Conservation (phyloP, 2,888 invertebrate species). For the Drepanosiphum platanoidis region DNA sequence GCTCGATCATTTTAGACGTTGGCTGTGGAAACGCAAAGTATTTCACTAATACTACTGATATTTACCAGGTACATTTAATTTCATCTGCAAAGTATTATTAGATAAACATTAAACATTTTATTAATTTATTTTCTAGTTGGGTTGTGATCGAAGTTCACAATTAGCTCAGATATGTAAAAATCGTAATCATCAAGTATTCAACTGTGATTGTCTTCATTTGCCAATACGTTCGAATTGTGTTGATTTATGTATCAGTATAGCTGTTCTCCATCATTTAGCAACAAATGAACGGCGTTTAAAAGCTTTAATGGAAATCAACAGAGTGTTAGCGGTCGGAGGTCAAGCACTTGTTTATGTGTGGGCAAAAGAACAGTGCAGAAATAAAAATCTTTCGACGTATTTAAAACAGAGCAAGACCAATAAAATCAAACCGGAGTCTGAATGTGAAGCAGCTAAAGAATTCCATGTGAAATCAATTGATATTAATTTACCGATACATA, state of each 20-base stretch:
- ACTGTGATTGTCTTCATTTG: constrained; percentile 80
- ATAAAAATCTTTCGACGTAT: constrained; percentile 76
- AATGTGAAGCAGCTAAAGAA: constrained; percentile 64
- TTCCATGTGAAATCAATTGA: constrained; percentile 68
- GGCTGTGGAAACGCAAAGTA: constrained; percentile 99
- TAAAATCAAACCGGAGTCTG: constrained; percentile 65
- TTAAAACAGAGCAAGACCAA: constrained; percentile 73
- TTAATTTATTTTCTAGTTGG: constrained; percentile 72
- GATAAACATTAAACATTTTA: background rate
- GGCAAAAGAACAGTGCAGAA: constrained; percentile 87
- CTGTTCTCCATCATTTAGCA: constrained; percentile 95
- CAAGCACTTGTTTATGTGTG: constrained; percentile 91
- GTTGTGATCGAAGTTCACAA: constrained; percentile 82
- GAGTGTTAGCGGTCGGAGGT: constrained; percentile 80
- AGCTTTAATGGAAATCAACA: constrained; percentile 80
- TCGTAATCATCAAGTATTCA: constrained; percentile 76
- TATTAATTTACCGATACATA: constrained; percentile 80
- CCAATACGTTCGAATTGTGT: constrained; percentile 76
- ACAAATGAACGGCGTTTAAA: constrained; percentile 79
- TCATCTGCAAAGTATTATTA: constrained; percentile 58
- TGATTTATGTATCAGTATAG: constrained; percentile 91
- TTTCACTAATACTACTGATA: constrained; percentile 73
- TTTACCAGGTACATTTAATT: constrained; percentile 72
- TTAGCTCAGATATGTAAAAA: constrained; percentile 74
- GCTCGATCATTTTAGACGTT: constrained; percentile 85